Base-by-base conservation (phyloP, 2,797 vertebrate species). In the Eulemur albifrons region DNA sequence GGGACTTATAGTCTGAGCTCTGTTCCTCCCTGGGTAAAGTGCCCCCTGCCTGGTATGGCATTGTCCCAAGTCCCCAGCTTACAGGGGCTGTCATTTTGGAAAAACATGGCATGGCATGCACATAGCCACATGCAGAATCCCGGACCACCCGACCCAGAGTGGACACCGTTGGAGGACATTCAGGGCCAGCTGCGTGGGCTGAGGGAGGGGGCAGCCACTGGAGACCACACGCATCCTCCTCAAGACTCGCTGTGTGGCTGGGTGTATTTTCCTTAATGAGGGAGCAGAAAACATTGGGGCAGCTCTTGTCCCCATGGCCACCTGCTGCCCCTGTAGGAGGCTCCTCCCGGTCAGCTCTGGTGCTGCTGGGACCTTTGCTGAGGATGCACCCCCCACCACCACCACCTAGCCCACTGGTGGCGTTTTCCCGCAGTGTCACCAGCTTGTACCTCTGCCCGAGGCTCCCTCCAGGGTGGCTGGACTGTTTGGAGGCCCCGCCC, bases 181-280 rank as follows among this genome's bases (percentile, higher is more conserved):
- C 50, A 38, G 50, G 5, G 48, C 30, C 4, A 0, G 21, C 27
- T 1, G 12, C 35, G 3, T 8, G 0, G 21, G 17, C 63, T 32
- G 15, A 73, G 30, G 20, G 57, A 57, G 69, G 21, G 18, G 20
- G 30, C 48, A 18, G n/a, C 43, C 12, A 4, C 57, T 21, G 5
- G 25, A 35, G 7, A 32, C 23, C 9, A 5, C 57, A 13, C n/a
- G 17, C 4, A 11, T 32, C 54, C 70, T 54, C 1, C 40, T 50
- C 82, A 25, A 7, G 13, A 57, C 54, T 18, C 6, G 2, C 7
- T 15, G 30, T 45, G 48, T n/a, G 12, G 30, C 20, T 9, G 12
- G 61, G 20, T 9, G 8, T 35, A 32, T 18, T 75, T 73, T 65
- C 7, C 48, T 23, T 35, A 10, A 20, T 38, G 35, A 38, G 9